A percentile compares a stretch with the other conserved stretches of the same genome.
Conservation (phyloP, 2,113 vertebrate genomes). For the Aepyceros melampus region DNA sequence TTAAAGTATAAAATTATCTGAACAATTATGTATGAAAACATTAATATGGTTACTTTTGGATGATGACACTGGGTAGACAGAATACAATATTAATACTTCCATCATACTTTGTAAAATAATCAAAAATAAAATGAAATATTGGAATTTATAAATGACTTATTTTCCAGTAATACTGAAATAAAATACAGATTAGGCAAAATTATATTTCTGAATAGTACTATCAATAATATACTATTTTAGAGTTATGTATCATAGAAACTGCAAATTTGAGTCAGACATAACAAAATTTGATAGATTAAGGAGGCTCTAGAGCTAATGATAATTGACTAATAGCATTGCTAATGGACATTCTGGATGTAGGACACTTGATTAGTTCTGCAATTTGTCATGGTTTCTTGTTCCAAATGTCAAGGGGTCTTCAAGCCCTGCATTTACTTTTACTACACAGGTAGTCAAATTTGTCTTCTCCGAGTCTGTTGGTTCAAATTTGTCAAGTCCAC, state of each 20-base stretch:
- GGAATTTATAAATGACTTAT: neutral
- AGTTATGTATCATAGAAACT: neutral
- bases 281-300: neutral
- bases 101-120: neutral
- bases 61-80: neutral
- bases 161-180: neutral
- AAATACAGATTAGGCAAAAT: neutral
- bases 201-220: neutral
- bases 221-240: neutral
- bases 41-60: neutral
- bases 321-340: neutral
- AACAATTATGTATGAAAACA: neutral
- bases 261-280: neutral
- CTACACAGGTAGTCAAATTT: neutral
- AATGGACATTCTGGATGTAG: neutral
- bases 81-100: neutral
- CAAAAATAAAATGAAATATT: neutral
- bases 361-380: neutral
- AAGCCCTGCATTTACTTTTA: neutral
- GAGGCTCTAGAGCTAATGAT: neutral
- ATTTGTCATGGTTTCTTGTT: neutral
- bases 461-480: neutral
- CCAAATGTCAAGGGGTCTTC: neutral
- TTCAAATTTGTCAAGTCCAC: neutral
- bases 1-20: neutral